Conservation (phyloP, 1,140 invertebrate species). For the Ectropis grisescens region DNA sequence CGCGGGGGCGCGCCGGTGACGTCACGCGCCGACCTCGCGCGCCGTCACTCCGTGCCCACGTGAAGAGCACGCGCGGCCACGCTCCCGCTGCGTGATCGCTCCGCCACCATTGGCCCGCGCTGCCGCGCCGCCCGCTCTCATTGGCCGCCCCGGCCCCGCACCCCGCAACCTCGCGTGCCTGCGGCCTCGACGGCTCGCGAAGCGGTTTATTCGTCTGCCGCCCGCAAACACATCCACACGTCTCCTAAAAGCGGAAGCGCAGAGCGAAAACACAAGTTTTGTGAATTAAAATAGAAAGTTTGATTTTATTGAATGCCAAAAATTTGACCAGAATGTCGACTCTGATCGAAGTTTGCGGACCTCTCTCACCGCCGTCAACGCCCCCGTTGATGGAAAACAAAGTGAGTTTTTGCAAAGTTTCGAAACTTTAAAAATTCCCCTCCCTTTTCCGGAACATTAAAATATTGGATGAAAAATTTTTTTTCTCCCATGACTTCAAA, state of each 20-base stretch:
- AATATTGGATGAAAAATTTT: slow-evolving; percentile 11
- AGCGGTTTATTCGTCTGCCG: slow-evolving; percentile 61
- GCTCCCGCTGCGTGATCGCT: slow-evolving; percentile 65
- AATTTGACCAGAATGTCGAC: slow-evolving; percentile 48
- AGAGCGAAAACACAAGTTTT: slow-evolving; percentile 38
- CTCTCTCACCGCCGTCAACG: slow-evolving; percentile 65
- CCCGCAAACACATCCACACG: slow-evolving; percentile 42
- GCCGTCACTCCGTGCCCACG: slow-evolving; percentile 70
- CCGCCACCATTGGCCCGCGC: slow-evolving; percentile 54
- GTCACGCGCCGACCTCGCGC: slow-evolving; percentile 68
- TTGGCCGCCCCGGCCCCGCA: slow-evolving; percentile 19
- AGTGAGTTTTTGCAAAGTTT: slow-evolving; percentile 48
- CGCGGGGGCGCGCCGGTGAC: slow-evolving; percentile 60
- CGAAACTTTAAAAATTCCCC: too few species aligned
- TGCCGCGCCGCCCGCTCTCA: slow-evolving; percentile 42
- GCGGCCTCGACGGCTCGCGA: slow-evolving; percentile 34
- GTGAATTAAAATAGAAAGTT: slow-evolving; percentile 63
- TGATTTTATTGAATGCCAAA: slow-evolving; percentile 43
- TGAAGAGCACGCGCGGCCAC: slow-evolving; percentile 72
- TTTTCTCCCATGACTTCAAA: slow-evolving; percentile 4
- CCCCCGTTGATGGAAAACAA: slow-evolving; percentile 64
- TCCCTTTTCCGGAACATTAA: slow-evolving; percentile 2
- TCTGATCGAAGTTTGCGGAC: slow-evolving; percentile 58
- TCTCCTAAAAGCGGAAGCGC: slow-evolving; percentile 21
- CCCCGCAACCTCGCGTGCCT: slow-evolving; percentile 23